Conservation (phyloP, 2,888 invertebrate genomes). For the Eristalis tenax region DNA sequence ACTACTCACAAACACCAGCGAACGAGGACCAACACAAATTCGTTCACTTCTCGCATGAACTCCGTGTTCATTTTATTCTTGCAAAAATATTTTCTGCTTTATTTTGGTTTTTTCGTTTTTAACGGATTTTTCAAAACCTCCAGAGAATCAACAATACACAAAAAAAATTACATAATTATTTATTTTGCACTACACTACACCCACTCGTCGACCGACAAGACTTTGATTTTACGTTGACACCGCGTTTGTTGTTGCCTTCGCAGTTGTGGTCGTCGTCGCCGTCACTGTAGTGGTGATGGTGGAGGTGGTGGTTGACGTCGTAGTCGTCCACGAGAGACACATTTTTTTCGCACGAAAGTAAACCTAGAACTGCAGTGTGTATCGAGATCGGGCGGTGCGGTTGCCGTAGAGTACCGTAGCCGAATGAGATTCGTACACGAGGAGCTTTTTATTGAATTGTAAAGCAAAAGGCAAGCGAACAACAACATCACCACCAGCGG, state of each 20-base stretch:
- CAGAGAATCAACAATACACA: slow-evolving; percentile 1
- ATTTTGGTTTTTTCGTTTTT: slow-evolving; percentile 14
- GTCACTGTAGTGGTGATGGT: slow-evolving; percentile 32
- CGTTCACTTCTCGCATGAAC: neutral
- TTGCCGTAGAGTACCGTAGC: slow-evolving; percentile 66
- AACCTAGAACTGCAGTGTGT: slow-evolving; percentile 55
- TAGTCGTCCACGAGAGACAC: slow-evolving; percentile 45
- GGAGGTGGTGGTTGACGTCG: slow-evolving; percentile 39
- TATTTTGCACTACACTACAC: slow-evolving; percentile 25
- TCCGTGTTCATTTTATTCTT: neutral
- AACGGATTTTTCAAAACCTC: slow-evolving; percentile 18
- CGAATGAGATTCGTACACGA: slow-evolving; percentile 69
- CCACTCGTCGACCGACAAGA: slow-evolving; percentile 4
- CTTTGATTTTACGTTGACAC: neutral
- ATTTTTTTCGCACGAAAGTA: slow-evolving; percentile 57
- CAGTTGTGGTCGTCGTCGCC: slow-evolving; percentile 8
- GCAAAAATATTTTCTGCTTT: neutral
- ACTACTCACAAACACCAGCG: slow-evolving; percentile 1
- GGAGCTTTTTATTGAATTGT: slow-evolving; percentile 71
- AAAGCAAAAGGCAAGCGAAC: slow-evolving; percentile 60
- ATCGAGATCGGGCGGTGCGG: slow-evolving; percentile 64
- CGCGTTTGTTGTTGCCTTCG: neutral
- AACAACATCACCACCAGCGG: neutral
- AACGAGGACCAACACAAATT: neutral
- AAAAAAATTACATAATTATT: slow-evolving; percentile 65